These are phyloP conservation scores for Drosophila multiciliata DNA, from an alignment of 2,888 invertebrate genomes.

Conservation along the genomic window DNA sequence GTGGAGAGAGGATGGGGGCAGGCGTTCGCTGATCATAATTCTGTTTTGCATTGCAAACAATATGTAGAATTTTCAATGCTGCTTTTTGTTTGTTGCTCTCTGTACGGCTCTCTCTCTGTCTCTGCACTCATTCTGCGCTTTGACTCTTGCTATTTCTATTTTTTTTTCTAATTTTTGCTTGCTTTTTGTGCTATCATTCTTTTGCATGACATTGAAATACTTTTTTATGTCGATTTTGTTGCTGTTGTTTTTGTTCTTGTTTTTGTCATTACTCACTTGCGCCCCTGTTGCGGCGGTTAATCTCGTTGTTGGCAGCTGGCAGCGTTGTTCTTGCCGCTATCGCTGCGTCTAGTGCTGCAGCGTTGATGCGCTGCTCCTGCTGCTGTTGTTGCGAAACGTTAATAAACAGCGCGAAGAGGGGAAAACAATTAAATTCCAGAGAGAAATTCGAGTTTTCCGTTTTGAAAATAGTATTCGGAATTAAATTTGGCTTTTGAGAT, in stretches of 20 bases:
- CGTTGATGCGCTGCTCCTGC: slow-evolving; percentile 21
- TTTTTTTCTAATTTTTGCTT: neutral
- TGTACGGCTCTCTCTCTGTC: slow-evolving; percentile 36
- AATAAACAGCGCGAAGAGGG: slow-evolving; percentile 26
- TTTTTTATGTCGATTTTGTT: slow-evolving; percentile 19
- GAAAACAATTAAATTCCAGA: slow-evolving; percentile 19
- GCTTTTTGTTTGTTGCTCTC: slow-evolving; percentile 55
- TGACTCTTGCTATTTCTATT: slow-evolving; percentile 32
- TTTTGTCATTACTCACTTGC: slow-evolving; percentile 53
- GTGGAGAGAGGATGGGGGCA: slow-evolving; percentile 1
- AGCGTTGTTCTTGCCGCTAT: slow-evolving; percentile 1
- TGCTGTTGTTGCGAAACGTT: slow-evolving; percentile 15
- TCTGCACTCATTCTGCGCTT: slow-evolving; percentile 31
- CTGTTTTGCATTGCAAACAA: slow-evolving; percentile 45
- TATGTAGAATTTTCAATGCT: slow-evolving; percentile 29
- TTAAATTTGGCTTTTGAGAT: slow-evolving; percentile 11
- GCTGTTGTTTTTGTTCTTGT: slow-evolving; percentile 2
- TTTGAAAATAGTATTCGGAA: slow-evolving; percentile 19
- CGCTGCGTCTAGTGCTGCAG: neutral
- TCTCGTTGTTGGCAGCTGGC: slow-evolving; percentile 23
- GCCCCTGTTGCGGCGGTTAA: slow-evolving; percentile 42
- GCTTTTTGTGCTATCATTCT: slow-evolving; percentile 42
- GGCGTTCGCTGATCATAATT: slow-evolving; percentile 42
- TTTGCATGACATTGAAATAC: slow-evolving; percentile 62
- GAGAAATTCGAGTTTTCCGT: slow-evolving; percentile 28